A percentile compares a stretch with the other conserved stretches of the same genome.
Conservation (phyloP, 2,113 vertebrate species). For the Tenebrosternarchus preto region DNA sequence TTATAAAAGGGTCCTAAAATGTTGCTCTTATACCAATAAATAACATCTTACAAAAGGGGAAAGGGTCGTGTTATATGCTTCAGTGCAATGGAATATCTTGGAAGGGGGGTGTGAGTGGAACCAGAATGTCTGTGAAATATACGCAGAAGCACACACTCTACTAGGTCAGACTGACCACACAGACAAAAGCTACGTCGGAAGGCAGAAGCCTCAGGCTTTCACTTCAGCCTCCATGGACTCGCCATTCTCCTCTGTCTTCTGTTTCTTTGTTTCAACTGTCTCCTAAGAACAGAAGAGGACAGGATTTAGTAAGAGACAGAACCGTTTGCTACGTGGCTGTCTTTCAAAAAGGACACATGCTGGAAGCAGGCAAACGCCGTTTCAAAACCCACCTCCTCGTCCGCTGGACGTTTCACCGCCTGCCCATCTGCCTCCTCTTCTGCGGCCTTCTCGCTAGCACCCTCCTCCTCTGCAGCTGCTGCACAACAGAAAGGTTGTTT, state of each 20-base stretch:
- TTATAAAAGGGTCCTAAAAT: slow-evolving; percentile 49
- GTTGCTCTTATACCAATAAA: slow-evolving; percentile 82
- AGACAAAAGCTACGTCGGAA: slow-evolving; percentile 70
- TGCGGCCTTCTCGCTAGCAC: slow-evolving; percentile 35
- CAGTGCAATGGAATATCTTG: slow-evolving; percentile 78
- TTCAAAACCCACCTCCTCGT: slow-evolving; percentile 72
- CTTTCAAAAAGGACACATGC: neutral
- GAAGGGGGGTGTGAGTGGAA: slow-evolving; percentile 58
- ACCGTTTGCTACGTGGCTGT: neutral
- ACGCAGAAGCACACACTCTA: slow-evolving; percentile 83
- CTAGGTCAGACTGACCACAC: slow-evolving; percentile 73
- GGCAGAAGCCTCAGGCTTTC: slow-evolving; percentile 69
- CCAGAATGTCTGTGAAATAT: slow-evolving; percentile 67
- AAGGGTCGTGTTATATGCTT: slow-evolving; percentile 76
- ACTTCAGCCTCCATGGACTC: slow-evolving; percentile 79
- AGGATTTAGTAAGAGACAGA: slow-evolving; percentile 1
- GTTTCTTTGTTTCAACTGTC: slow-evolving; percentile 79
- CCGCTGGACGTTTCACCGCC: slow-evolving; percentile 79
- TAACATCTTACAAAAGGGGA: slow-evolving; percentile 79
- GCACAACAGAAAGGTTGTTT: neutral
- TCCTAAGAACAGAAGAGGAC: slow-evolving; percentile 63
- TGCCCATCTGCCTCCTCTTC: slow-evolving; percentile 66
- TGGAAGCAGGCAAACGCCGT: neutral
- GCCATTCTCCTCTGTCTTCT: slow-evolving; percentile 81
- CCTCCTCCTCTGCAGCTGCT: slow-evolving; percentile 46